These are phyloP conservation scores for Albula glossodonta DNA, from an alignment of 2,113 vertebrate genomes.

Conservation along the genomic window DNA sequence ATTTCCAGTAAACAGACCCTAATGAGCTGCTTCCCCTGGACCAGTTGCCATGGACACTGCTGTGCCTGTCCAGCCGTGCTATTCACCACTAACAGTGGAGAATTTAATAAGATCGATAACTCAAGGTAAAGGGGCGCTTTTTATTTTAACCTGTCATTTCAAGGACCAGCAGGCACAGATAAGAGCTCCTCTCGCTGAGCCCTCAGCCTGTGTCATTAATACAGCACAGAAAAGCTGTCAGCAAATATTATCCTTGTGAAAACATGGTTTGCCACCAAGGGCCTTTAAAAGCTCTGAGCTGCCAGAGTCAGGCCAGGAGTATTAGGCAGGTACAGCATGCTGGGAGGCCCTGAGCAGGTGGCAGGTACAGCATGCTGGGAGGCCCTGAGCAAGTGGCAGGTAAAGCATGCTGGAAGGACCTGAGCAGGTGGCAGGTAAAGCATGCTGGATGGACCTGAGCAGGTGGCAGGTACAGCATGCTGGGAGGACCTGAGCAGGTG, in stretches of 20 bases:
- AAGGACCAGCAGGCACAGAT: neutral
- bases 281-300: neutral
- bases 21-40: neutral
- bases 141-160: conserved; percentile 1
- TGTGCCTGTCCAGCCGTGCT: neutral
- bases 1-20: neutral
- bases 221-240: neutral
- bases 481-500: no score
- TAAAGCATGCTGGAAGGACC: no score
- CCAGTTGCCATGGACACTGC: neutral
- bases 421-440: no score
- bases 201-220: conserved; percentile 6
- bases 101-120: neutral
- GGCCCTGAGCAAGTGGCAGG: no score
- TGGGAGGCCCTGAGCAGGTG: no score
- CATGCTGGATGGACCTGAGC: no score
- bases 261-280: conserved; percentile 5
- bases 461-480: no score
- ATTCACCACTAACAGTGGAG: neutral
- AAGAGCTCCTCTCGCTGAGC: neutral
- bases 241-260: neutral
- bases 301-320: neutral
- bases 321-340: no score
- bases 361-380: no score
- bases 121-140: neutral